phyloP scores from a whole-genome alignment of 2,888 invertebrate genomes.

The Acanthosepion esculentum region DNA sequence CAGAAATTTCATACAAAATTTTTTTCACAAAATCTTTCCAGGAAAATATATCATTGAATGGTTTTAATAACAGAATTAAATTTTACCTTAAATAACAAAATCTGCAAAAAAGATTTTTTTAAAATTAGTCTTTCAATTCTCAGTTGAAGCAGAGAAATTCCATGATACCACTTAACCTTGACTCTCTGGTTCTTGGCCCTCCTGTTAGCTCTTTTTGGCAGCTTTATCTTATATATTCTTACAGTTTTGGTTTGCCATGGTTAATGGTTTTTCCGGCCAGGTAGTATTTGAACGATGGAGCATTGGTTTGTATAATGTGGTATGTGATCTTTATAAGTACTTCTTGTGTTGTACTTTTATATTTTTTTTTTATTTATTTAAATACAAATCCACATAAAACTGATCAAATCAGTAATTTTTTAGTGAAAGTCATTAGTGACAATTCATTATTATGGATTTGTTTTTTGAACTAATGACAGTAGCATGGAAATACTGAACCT shows the following conservation, averaged over 20 bases:
- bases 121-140: not conserved
- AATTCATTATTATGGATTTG: not conserved
- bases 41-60: not conserved
- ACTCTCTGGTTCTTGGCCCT: slow-evolving; percentile 5
- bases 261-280: slow-evolving; percentile 99
- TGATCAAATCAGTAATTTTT: too few species aligned
- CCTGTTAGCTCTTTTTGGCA: slow-evolving; percentile 17
- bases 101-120: not conserved
- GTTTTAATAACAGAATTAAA: not conserved
- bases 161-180: not conserved
- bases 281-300: slow-evolving; percentile 99
- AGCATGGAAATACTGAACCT: too few species aligned
- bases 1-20: not conserved
- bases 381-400: not conserved
- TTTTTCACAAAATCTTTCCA: too few species aligned
- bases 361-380: not conserved
- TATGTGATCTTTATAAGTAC: slow-evolving; percentile 73
- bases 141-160: not conserved
- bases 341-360: not conserved
- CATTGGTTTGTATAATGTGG: slow-evolving; percentile 97
- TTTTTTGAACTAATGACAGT: too few species aligned
- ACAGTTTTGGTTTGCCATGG: slow-evolving; percentile 95
- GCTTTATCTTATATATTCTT: slow-evolving; percentile 53
- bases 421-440: too few species aligned
- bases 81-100: not conserved